Percentiles rank a stretch among this genome's conserved stretches.
Evolutionary conservation across 2,113 vertebrate species (phyloP).

Genomic region (Hystrix brachyura): DNA sequence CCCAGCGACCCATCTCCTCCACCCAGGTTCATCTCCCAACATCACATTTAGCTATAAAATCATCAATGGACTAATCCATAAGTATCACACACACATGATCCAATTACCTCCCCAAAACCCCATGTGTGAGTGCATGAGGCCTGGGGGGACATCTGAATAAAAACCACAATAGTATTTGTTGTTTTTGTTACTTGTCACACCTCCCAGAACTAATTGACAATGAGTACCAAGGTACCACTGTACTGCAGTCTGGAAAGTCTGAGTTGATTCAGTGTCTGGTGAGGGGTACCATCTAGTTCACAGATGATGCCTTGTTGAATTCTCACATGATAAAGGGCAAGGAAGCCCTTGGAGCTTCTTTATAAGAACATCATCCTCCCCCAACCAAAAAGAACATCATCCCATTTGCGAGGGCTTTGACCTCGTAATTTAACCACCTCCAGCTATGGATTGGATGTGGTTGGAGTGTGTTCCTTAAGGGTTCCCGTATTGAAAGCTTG

Average conservation of each 20-base stretch:
- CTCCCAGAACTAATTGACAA: background rate
- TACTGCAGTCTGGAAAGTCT: background rate
- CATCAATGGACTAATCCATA: background rate
- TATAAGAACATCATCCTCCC: background rate
- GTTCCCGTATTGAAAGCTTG: background rate
- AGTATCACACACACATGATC: background rate
- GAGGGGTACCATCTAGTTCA: background rate
- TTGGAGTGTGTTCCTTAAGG: no score
- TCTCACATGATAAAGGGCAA: background rate
- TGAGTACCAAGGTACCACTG: background rate
- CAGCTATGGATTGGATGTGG: background rate
- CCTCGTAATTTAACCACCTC: background rate
- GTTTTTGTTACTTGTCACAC: background rate
- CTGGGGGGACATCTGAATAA: background rate
- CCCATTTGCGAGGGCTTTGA: background rate
- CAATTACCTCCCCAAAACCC: background rate
- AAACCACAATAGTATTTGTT: background rate
- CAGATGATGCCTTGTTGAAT: background rate
- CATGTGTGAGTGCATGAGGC: background rate
- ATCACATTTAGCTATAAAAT: background rate
- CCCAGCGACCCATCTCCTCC: background rate
- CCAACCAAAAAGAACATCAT: background rate
- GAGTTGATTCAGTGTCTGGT: background rate
- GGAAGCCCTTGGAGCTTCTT: background rate
- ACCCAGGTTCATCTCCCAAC: background rate